phyloP scores from a whole-genome alignment of 2,113 vertebrate species.

The Otis tarda region DNA sequence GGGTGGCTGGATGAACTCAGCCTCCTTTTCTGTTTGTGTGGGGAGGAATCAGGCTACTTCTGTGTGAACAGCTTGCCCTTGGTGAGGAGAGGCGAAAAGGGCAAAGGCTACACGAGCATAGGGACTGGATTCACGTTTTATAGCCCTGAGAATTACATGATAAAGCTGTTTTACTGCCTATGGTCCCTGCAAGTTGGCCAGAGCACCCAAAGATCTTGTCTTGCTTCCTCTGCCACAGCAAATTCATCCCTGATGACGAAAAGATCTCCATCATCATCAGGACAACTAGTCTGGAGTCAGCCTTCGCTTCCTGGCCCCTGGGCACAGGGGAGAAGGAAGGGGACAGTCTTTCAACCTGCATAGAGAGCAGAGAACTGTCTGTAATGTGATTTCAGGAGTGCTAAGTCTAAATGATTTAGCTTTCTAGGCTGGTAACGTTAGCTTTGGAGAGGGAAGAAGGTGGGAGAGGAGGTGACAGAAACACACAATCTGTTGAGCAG shows the following conservation, averaged over 20 bases:
- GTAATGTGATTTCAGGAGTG: not conserved
- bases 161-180: not conserved
- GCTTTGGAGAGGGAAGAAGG: not conserved
- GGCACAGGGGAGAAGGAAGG: not conserved
- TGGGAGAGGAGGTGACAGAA: not conserved
- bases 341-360: not conserved
- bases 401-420: not conserved
- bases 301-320: rapidly evolving
- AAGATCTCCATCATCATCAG: not conserved
- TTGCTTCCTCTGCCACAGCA: not conserved
- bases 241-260: not conserved
- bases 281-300: not conserved
- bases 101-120: not conserved
- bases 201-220: not conserved
- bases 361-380: not conserved
- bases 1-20: not conserved
- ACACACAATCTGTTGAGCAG: not conserved
- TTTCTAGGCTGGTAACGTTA: not conserved
- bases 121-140: rapidly evolving
- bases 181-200: not conserved
- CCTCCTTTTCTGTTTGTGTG: not conserved
- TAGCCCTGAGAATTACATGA: not conserved
- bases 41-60: not conserved
- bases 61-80: not conserved
- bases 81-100: not conserved